A percentile compares a stretch with the other conserved stretches of the same genome.
phyloP scores from a whole-genome alignment of 2,888 invertebrate genomes.

The Erannis defoliaria region DNA sequence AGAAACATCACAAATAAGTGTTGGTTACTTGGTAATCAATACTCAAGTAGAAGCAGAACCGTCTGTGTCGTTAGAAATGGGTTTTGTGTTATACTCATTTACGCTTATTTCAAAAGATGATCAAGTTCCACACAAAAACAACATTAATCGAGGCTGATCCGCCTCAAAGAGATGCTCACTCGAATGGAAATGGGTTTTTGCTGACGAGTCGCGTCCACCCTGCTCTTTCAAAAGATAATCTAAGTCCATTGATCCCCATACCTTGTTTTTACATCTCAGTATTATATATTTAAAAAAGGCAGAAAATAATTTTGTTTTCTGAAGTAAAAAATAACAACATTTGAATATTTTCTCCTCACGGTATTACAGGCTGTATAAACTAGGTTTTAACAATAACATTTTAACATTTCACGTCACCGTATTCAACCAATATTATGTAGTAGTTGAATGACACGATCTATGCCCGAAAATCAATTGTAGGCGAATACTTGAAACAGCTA shows the following conservation, averaged over 20 bases:
- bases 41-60: no score
- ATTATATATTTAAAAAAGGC: neutral
- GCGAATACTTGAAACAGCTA: no score
- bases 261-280: slow-evolving; percentile 12
- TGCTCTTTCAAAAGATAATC: slow-evolving; percentile 22
- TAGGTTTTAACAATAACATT: no score
- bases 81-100: slow-evolving; percentile 3
- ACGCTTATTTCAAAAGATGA: neutral
- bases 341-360: no score
- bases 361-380: no score
- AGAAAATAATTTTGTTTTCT: neutral
- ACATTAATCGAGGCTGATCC: slow-evolving; percentile 27
- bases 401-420: no score
- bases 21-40: no score
- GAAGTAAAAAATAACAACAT: neutral
- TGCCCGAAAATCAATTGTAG: no score
- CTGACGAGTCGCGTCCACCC: slow-evolving; percentile 26
- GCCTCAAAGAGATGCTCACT: slow-evolving; percentile 23
- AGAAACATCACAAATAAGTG: no score
- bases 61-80: neutral
- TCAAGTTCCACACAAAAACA: slow-evolving; percentile 16
- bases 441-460: no score
- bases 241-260: slow-evolving; percentile 19
- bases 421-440: no score
- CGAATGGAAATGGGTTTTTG: slow-evolving; percentile 30